Conservation (phyloP, 2,888 invertebrate genomes). For the Eristalis arbustorum region DNA sequence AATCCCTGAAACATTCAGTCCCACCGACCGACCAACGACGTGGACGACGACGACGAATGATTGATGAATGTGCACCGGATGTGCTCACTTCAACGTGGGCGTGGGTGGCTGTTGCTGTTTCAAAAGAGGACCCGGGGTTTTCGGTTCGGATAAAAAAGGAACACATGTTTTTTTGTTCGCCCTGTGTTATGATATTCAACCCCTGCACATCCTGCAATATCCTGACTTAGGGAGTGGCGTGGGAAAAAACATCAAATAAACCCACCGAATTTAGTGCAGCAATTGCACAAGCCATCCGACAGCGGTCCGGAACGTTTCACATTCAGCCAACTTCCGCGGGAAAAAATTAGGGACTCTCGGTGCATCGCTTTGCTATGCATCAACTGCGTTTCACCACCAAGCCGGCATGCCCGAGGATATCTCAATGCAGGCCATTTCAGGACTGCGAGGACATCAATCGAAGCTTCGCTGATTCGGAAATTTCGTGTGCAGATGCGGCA, state of each 20-base stretch:
- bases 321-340: slow-evolving; percentile 24
- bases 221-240: neutral
- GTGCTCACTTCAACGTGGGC: slow-evolving; percentile 38
- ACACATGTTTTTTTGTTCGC: neutral
- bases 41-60: slow-evolving; percentile 32
- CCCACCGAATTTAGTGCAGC: slow-evolving; percentile 26
- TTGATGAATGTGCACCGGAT: slow-evolving; percentile 67
- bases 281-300: slow-evolving; percentile 18
- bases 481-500: neutral
- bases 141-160: neutral
- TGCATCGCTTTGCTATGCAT: neutral
- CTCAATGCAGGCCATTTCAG: slow-evolving; percentile 47
- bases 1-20: slow-evolving; percentile 67
- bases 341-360: slow-evolving; percentile 34
- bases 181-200: neutral
- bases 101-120: neutral
- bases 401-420: slow-evolving; percentile 42
- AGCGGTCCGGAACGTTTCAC: slow-evolving; percentile 35
- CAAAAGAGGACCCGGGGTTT: neutral
- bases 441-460: neutral
- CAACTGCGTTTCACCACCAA: slow-evolving; percentile 51
- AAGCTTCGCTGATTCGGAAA: slow-evolving; percentile 31
- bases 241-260: neutral
- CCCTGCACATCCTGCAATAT: slow-evolving; percentile 21
- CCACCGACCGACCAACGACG: neutral